Evolutionary conservation across 2,797 vertebrate species (phyloP), one percentile per base, ranked within the genome.

Genomic region (Carapus acus): DNA sequence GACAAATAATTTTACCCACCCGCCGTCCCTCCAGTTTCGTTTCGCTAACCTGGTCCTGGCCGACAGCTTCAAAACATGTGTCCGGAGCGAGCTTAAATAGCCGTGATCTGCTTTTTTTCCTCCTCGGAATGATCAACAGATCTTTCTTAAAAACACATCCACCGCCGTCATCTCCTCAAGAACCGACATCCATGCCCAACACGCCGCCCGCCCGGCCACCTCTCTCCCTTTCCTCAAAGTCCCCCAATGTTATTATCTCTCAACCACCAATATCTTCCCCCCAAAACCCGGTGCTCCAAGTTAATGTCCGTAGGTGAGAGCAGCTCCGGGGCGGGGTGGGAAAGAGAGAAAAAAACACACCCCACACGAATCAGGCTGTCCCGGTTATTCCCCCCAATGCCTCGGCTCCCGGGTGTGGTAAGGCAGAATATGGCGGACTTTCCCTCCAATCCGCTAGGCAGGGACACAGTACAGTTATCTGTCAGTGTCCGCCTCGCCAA

Each of bases 391-490:
- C 9, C 80, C 69, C 83, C 83, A 83, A 40, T 54, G 74, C 78
- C 71, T 85, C 67, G 64, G 66, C 79, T 87, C 75, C 71, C 88
- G 90, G 91, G 92, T 89, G 91, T 91, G 92, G 91, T 88, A 61
- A 82, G 66, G 76, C 79, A 79, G 83, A 94, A 94, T 88, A 95
- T 94, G 92, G 93, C 93, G 90, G 89, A 87, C 74, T 78, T 80
- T 70, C 81, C 66, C 85, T 83, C 68, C 78, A 49, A 71, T 82
- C 80, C 75, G 65, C 80, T 80, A 70, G 79, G 73, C 79, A 74
- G 74, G 74, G 58, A 71, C 68, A 83, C 65, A 58, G 73, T 71
- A 68, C 83, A 77, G 80, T 86, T 85, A 82, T 85, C 71, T 78
- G 64, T 61, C 49, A 63, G 49, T 58, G 66, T 72, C 71, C 60